phyloP scores from a whole-genome alignment of 2,888 invertebrate species.

The Scaptomyza caliginosa region DNA sequence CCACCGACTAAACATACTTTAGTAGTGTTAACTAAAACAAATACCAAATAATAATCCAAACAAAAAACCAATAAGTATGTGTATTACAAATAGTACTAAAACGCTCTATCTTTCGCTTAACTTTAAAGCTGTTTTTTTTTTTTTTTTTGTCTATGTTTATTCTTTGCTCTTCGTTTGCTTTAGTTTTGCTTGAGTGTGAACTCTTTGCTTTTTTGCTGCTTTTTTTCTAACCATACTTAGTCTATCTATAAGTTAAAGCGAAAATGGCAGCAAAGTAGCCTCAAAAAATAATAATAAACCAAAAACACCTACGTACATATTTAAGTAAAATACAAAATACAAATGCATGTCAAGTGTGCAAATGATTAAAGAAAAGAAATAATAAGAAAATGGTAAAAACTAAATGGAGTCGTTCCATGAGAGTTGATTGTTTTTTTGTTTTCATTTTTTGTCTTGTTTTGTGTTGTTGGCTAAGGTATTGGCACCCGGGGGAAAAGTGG shows the following conservation, averaged over 20 bases:
- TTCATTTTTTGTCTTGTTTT: slow-evolving; percentile 10
- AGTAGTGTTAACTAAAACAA: slow-evolving; percentile 44
- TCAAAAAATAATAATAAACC: slow-evolving; percentile 14
- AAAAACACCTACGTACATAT: slow-evolving; percentile 28
- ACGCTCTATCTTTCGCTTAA: neutral
- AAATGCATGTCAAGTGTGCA: slow-evolving; percentile 39
- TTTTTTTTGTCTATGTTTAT: no score
- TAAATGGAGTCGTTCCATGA: slow-evolving; percentile 8
- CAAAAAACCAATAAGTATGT: slow-evolving; percentile 1
- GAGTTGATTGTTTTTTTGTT: no score
- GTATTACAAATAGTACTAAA: neutral
- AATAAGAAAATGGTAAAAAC: slow-evolving; percentile 11
- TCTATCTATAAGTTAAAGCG: neutral
- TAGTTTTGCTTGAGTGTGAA: no score
- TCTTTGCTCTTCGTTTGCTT: no score
- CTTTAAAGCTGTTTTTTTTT: no score
- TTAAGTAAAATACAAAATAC: slow-evolving; percentile 3
- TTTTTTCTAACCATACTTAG: no score
- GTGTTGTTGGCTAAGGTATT: slow-evolving; percentile 21
- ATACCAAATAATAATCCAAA: slow-evolving; percentile 9
- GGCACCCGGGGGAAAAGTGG: slow-evolving; percentile 52
- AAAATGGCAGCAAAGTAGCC: neutral
- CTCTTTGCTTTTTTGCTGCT: neutral
- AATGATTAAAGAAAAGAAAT: slow-evolving; percentile 17
- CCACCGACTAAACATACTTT: slow-evolving; percentile 68